Percentiles rank a stretch among this genome's conserved stretches.
These are phyloP conservation scores for Drosophila ironensis DNA, from an alignment of 1,140 invertebrate genomes.

Conservation along the genomic window DNA sequence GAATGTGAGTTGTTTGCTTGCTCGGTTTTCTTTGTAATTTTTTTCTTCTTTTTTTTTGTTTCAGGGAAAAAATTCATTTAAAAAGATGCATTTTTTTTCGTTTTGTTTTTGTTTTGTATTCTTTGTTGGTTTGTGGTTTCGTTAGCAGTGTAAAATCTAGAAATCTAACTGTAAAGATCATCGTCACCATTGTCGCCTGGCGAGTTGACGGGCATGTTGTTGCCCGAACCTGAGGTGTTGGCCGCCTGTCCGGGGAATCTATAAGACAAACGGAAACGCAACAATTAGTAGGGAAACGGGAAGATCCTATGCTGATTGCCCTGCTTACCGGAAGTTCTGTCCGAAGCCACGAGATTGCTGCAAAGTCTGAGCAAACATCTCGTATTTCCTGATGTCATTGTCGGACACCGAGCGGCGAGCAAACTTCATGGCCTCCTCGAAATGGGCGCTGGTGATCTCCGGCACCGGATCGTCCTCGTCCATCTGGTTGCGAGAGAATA, in stretches of 20 bases:
- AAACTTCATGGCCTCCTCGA: slow-evolving; percentile 99
- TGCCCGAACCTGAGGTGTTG: slow-evolving; percentile 85
- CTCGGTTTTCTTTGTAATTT: slow-evolving; percentile 35
- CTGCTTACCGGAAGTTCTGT: slow-evolving; percentile 91
- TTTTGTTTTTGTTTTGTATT: slow-evolving; percentile 26
- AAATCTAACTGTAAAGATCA: slow-evolving; percentile 95
- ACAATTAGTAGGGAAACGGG: background rate
- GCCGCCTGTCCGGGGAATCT: slow-evolving; percentile 85
- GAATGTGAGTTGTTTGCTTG: slow-evolving; percentile 51
- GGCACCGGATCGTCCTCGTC: slow-evolving; percentile 99
- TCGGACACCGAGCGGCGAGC: slow-evolving; percentile 99
- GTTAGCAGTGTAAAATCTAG: slow-evolving; percentile 66
- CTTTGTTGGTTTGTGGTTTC: slow-evolving; percentile 20
- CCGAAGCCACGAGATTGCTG: slow-evolving; percentile 99
- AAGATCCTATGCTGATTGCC: fast-evolving
- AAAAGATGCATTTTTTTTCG: slow-evolving; percentile 65
- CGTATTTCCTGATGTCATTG: slow-evolving; percentile 99
- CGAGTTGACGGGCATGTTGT: slow-evolving; percentile 89
- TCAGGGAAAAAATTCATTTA: slow-evolving; percentile 74
- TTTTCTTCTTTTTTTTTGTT: slow-evolving; percentile 33
- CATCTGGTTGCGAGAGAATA: slow-evolving; percentile 84
- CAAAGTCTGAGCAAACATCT: slow-evolving; percentile 99
- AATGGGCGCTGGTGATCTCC: slow-evolving; percentile 97
- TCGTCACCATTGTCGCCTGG: slow-evolving; percentile 95
- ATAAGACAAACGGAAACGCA: background rate